Percentiles rank a stretch among this genome's conserved stretches.
Conservation (phyloP, 1,140 invertebrate genomes). For the Pseudomyrmex pallidus region DNA sequence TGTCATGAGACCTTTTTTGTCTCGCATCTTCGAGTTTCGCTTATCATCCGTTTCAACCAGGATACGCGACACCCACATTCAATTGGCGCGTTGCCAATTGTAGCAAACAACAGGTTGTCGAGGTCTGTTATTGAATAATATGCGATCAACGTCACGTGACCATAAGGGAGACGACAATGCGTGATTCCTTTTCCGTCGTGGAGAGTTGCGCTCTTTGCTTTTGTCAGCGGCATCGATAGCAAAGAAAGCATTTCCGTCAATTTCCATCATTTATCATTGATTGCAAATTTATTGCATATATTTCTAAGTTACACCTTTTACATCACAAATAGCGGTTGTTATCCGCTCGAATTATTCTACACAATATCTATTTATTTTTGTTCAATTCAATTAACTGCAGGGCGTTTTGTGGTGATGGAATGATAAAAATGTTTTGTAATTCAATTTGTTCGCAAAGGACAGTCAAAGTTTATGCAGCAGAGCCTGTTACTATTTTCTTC, state of each 20-base stretch:
- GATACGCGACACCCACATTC: conserved; percentile 73
- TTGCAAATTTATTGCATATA: conserved; percentile 3
- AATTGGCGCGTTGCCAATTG: conserved; percentile 75
- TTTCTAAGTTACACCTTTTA: not conserved
- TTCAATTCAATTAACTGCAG: too few relatives aligned
- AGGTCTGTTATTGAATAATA: conserved; percentile 74
- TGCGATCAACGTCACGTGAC: conserved; percentile 72
- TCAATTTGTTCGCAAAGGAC: not conserved
- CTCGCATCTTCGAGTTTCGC: conserved; percentile 61
- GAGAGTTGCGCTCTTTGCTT: conserved; percentile 9
- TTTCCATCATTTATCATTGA: not conserved
- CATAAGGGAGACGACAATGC: conserved; percentile 73
- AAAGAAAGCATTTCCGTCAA: conserved; percentile 7
- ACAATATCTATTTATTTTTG: not conserved
- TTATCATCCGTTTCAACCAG: conserved; percentile 68
- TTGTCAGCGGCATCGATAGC: not conserved
- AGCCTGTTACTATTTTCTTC: conserved; percentile 57
- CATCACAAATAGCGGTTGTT: not conserved
- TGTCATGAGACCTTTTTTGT: conserved; percentile 51
- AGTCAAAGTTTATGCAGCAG: conserved; percentile 7
- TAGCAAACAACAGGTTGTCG: conserved; percentile 75
- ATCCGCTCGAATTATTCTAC: not conserved
- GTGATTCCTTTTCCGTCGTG: conserved; percentile 73
- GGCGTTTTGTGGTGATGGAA: too few relatives aligned
- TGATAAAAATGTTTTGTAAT: not conserved